Conservation (phyloP, 2,888 invertebrate genomes). For the Cosmia trapezina region DNA sequence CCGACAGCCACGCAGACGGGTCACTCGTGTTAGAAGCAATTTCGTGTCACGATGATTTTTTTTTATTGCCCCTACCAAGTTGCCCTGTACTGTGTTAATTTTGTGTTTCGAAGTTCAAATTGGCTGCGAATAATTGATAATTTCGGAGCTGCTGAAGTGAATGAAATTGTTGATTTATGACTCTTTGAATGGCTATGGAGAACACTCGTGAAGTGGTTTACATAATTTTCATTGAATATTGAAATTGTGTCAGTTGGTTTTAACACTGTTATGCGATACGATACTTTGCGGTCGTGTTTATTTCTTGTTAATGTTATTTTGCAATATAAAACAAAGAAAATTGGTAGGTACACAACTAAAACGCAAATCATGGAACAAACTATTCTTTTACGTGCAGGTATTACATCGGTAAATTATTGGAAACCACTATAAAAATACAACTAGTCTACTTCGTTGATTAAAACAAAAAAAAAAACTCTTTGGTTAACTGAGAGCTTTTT, state of each 20-base stretch:
- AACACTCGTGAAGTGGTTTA: not conserved
- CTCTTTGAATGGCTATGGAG: not conserved
- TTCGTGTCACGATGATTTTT: constrained; percentile 59
- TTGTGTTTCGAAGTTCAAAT: constrained; percentile 27
- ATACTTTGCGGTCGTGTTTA: not conserved
- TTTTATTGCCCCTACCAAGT: constrained; percentile 49
- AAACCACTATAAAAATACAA: not conserved
- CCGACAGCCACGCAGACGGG: constrained; percentile 39
- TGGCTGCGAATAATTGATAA: constrained; percentile 44
- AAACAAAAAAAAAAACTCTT: not conserved
- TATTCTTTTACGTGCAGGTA: not conserved
- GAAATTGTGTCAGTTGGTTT: not conserved
- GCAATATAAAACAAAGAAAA: not conserved
- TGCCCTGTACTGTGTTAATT: constrained; percentile 23
- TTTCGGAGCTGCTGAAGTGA: not conserved
- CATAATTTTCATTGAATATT: not conserved
- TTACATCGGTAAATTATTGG: not conserved
- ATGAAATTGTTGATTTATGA: not conserved
- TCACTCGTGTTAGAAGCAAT: constrained; percentile 62
- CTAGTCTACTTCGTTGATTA: not conserved
- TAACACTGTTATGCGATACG: not conserved
- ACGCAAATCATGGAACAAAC: too few relatives aligned
- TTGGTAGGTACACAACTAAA: too few relatives aligned
- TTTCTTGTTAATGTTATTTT: not conserved
- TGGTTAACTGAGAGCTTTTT: not conserved